Evolutionary conservation across 1,140 invertebrate species (phyloP), one percentile per base, ranked within the genome.

Genomic region (Pachypsylla venusta): DNA sequence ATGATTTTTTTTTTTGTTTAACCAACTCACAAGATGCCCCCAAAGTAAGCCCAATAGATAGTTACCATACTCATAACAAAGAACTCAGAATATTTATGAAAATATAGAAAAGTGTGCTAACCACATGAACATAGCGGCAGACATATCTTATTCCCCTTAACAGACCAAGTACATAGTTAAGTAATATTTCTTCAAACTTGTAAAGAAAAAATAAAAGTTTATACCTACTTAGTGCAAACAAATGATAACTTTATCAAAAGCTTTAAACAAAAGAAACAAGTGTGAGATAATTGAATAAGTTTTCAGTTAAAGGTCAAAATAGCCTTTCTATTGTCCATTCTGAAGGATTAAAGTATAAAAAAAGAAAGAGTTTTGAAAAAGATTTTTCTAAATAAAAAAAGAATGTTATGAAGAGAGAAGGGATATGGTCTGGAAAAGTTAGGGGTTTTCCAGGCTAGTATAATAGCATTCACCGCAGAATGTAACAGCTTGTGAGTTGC

Each of bases 171-270:
- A n/a, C n/a, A n/a, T n/a, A n/a, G n/a, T n/a, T n/a, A n/a, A n/a
- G n/a, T n/a, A n/a, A n/a, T n/a, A n/a, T n/a, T n/a, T n/a, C n/a
- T n/a, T n/a, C n/a, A n/a, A n/a, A n/a, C n/a, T n/a, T n/a, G n/a
- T n/a, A n/a, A n/a, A n/a, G n/a, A n/a, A n/a, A n/a, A n/a, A n/a
- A n/a, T n/a, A n/a, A n/a, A n/a, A n/a, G n/a, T n/a, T n/a, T n/a
- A n/a, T n/a, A n/a, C n/a, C n/a, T n/a, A n/a, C n/a, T n/a, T n/a
- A n/a, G 42, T 48, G n/a, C 16, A 48, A 19, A 48, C 42, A 48
- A 48, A 48, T n/a, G n/a, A 48, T 48, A 48, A 48, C 42, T 48
- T 48, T 48, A 48, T 48, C n/a, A 48, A 48, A 48, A 48, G 42
- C 42, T 48, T n/a, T n/a, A 22, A 5, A n/a, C 16, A n/a, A 5